Evolutionary conservation across 1,140 invertebrate species (phyloP).

Genomic region (Chironomus striatipennis): DNA sequence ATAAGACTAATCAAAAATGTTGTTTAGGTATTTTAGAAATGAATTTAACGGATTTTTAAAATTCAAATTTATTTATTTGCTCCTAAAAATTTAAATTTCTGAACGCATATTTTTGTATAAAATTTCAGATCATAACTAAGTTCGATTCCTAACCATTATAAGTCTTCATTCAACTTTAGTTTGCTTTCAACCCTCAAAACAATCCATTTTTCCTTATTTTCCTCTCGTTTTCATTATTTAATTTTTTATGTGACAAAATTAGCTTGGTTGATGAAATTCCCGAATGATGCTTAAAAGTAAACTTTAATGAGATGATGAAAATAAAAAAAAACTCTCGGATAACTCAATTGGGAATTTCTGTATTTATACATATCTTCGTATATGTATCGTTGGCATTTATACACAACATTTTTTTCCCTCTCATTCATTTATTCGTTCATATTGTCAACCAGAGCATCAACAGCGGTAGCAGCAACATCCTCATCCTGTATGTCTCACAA

Average conservation of each 20-base stretch:
- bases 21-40: too few relatives aligned
- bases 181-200: too few relatives aligned
- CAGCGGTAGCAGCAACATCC: background rate
- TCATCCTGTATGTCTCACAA: background rate
- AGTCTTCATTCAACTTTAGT: too few relatives aligned
- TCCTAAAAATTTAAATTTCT: too few relatives aligned
- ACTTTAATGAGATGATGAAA: slow-evolving; percentile 14
- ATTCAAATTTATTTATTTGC: too few relatives aligned
- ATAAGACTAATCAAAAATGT: too few relatives aligned
- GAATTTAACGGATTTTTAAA: too few relatives aligned
- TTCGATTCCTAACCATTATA: too few relatives aligned
- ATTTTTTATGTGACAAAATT: slow-evolving; percentile 10
- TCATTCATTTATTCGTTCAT: background rate
- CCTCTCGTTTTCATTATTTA: background rate
- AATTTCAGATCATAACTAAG: too few relatives aligned
- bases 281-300: slow-evolving; percentile 1
- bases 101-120: too few relatives aligned
- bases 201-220: background rate
- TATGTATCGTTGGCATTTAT: background rate
- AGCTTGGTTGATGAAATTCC: slow-evolving; percentile 7
- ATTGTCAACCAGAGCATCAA: too few relatives aligned
- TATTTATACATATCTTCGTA: background rate
- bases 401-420: background rate
- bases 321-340: background rate
- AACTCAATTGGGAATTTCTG: background rate